Percentiles rank a stretch among this genome's conserved stretches.
Evolutionary conservation across 1,140 invertebrate species (phyloP).

Genomic region (Drosophila aff.): DNA sequence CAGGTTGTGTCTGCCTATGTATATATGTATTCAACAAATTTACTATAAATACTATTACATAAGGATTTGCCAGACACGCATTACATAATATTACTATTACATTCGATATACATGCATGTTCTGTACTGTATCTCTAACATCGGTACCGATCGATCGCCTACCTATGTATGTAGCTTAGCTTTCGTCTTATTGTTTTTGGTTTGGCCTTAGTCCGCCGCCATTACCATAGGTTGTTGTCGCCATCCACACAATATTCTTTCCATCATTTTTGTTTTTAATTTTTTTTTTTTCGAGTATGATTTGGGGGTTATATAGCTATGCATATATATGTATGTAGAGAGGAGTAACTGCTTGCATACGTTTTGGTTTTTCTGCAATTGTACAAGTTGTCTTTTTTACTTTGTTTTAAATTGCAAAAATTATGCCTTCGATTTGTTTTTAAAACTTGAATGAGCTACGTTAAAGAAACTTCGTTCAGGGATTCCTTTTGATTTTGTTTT

Average conservation of each 20-base stretch:
- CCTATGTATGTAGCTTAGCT: slow-evolving; percentile 71
- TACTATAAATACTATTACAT: slow-evolving; percentile 71
- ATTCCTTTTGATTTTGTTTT: slow-evolving; percentile 60
- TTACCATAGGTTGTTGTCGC: slow-evolving; percentile 40
- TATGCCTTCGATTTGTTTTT: slow-evolving; percentile 59
- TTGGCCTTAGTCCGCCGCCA: slow-evolving; percentile 32
- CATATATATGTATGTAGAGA: slow-evolving; percentile 71
- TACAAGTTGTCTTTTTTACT: slow-evolving; percentile 58
- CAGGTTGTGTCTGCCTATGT: slow-evolving; percentile 46
- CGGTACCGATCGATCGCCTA: slow-evolving; percentile 61
- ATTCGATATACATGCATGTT: slow-evolving; percentile 63
- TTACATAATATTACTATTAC: slow-evolving; percentile 62
- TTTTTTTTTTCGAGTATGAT: slow-evolving; percentile 57
- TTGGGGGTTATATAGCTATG: slow-evolving; percentile 69
- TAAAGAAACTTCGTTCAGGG: slow-evolving; percentile 48
- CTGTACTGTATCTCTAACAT: slow-evolving; percentile 44
- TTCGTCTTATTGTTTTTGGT: slow-evolving; percentile 58
- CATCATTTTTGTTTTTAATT: slow-evolving; percentile 1
- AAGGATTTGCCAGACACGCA: slow-evolving; percentile 57
- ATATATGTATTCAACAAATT: slow-evolving; percentile 78
- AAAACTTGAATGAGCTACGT: slow-evolving; percentile 81
- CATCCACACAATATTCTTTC: slow-evolving; percentile 12
- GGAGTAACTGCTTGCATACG: slow-evolving; percentile 70
- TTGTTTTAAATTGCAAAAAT: slow-evolving; percentile 69
- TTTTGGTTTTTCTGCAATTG: slow-evolving; percentile 56